Evolutionary conservation across 2,113 vertebrate genomes (phyloP), one percentile per base, ranked within the genome.

Genomic region (Mugil cephalus): DNA sequence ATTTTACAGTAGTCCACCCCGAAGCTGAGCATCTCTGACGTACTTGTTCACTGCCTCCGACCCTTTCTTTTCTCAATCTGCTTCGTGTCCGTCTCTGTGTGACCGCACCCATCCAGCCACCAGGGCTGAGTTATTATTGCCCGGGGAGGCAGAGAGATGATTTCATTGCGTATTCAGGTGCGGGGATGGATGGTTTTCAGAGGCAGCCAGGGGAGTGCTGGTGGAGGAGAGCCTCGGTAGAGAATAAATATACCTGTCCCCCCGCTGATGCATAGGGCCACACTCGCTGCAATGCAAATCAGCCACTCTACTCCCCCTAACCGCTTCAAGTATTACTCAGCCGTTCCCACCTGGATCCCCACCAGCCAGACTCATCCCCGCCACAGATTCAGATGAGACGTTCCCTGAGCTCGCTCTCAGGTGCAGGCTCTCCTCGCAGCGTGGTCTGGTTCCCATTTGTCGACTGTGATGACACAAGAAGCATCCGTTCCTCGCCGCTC

Each of bases 131-230:
- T 90, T 93, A 91, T 92, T 88, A 89, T 88, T 87, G 90, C 88
- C 91, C 9, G 72, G 71, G 82, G 89, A 89, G 84, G 74, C 74
- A 83, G 69, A 80, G 66, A 84, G 87, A 93, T 90, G 90, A 91
- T 91, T 93, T 91, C 89, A 93, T 93, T 93, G 90, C 81, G 78
- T 91, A 93, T 93, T 91, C 91, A 91, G 87, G 88, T 91, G 89
- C 71, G 69, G 72, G 84, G 87, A 91, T 93, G 72, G 89, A 91
- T 93, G 88, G 88, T 78, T 93, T 88, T 89, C 88, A 81, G 87
- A 85, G 62, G 68, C 84, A 74, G 87, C 73, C 73, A 61, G 71
- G 77, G 91, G 80, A 91, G 85, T 86, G 89, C 80, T 73, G 74
- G 74, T n/a, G 79, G 81, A 88, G 88, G 72, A 88, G 86, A 91